Base-by-base conservation (phyloP, 2,888 invertebrate species). In the Drosophila histrio region DNA sequence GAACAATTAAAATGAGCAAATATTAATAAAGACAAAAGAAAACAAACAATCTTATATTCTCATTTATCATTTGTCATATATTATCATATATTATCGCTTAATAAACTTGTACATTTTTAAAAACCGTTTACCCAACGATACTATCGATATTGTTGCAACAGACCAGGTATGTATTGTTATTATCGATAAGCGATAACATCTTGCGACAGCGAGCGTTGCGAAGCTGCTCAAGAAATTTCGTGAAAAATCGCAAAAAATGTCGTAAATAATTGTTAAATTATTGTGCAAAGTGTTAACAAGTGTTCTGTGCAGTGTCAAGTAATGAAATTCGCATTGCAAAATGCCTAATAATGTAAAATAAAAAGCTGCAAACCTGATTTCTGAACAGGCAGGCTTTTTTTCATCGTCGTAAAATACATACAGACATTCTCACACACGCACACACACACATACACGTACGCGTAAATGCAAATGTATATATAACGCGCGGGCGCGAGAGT, bases 311-410 rank as follows among this genome's bases (percentile, higher is more conserved):
- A 62, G 38, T 61, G 56, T 47, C 52, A 50, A 36, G 15, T 15
- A 19, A 46, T 75, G 41, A 50, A 65, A 69, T 52, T 50, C 39
- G 21, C 43, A 66, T 62, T 21, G 22, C 43, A 63, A 72, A 66
- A 56, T 62, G 54, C 47, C 13, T 36, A 13, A 62, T 88, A 79
- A 71, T 69, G 62, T 56, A 53, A 72, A 79, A 73, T 78, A 57
- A 77, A 72, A 78, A 66, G 77, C 58, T 66, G 71, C 68, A 88
- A 88, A 89, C 89, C 89, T 79, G 89, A 88, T 84, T 87, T 77
- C 50, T 62, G 69, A 84, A 79, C 67, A 86, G 75, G 81, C 77
- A 85, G 83, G 67, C 87, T 82, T 89, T 86, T 77, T 75, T 83
- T 78, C 86, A 69, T 75, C 73, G 67, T 79, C 78, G 79, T 82